Conservation (phyloP, 2,888 invertebrate genomes). For the Orthosia incerta region DNA sequence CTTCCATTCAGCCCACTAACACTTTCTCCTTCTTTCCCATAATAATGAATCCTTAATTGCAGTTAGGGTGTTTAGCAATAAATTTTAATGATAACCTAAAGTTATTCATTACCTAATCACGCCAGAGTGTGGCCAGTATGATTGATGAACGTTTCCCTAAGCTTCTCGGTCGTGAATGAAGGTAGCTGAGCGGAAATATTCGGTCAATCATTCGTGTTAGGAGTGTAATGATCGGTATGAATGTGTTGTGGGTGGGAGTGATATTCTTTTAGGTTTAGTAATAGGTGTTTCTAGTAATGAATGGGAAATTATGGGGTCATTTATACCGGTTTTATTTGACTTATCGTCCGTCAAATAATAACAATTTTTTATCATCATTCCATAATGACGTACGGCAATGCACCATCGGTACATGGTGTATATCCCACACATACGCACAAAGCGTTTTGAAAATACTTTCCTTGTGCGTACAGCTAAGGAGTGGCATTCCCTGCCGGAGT, state of each 20-base stretch:
- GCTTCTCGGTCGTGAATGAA: slow-evolving; percentile 34
- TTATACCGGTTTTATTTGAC: neutral
- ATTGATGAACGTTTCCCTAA: slow-evolving; percentile 70
- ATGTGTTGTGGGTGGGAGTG: slow-evolving; percentile 40
- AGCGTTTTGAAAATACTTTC: too few relatives aligned
- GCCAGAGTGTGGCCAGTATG: slow-evolving; percentile 67
- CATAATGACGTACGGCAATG: too few relatives aligned
- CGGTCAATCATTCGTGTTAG: slow-evolving; percentile 58
- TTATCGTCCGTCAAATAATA: too few relatives aligned
- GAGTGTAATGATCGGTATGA: slow-evolving; percentile 51
- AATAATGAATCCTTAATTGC: slow-evolving; percentile 55
- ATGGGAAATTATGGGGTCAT: neutral
- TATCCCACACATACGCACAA: too few relatives aligned
- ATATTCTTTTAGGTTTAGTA: slow-evolving; percentile 27
- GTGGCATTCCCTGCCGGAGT: too few relatives aligned
- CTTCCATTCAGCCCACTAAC: neutral
- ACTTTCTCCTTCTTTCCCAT: slow-evolving; percentile 21
- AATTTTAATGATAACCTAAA: slow-evolving; percentile 69
- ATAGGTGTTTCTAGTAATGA: slow-evolving; percentile 18
- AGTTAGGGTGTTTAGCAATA: slow-evolving; percentile 61
- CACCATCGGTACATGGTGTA: too few relatives aligned
- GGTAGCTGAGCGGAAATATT: slow-evolving; percentile 54
- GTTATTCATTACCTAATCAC: slow-evolving; percentile 75
- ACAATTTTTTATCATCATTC: too few relatives aligned
- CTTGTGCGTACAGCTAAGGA: too few relatives aligned